A percentile compares a stretch with the other conserved stretches of the same genome.
phyloP scores from a whole-genome alignment of 1,140 invertebrate species.

The Drosophila littoralis region DNA sequence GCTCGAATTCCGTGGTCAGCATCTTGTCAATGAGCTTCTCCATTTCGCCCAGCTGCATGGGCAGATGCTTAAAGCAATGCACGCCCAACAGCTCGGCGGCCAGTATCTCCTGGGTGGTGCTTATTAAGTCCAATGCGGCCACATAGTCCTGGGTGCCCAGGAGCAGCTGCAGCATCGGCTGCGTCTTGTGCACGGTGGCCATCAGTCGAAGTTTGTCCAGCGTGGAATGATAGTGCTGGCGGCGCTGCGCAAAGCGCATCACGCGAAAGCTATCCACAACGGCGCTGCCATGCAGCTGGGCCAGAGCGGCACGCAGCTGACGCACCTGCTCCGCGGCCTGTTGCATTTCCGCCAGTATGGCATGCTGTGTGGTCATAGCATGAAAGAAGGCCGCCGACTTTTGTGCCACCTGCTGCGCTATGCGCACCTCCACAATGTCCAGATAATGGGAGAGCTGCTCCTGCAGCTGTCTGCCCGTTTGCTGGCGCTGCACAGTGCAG shows the following conservation, averaged over 20 bases:
- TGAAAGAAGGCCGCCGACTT: constrained; percentile 98
- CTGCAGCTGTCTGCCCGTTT: constrained; percentile 85
- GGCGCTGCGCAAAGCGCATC: constrained; percentile 88
- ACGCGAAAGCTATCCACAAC: constrained; percentile 93
- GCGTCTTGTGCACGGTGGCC: constrained; percentile 98
- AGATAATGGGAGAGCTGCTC: constrained; percentile 95
- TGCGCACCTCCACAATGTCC: constrained; percentile 97
- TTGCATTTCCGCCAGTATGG: constrained; percentile 94
- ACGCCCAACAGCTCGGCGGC: constrained; percentile 94
- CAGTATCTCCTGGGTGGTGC: constrained; percentile 97
- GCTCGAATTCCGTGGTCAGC: constrained; percentile 97
- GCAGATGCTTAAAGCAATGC: constrained; percentile 97
- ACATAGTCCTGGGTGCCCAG: constrained; percentile 98
- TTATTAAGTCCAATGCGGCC: constrained; percentile 97
- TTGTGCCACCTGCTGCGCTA: constrained; percentile 96
- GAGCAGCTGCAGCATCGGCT: constrained; percentile 97
- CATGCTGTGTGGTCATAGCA: constrained; percentile 98
- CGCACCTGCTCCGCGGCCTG: constrained; percentile 92
- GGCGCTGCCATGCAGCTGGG: constrained; percentile 90
- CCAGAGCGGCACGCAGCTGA: constrained; percentile 89
- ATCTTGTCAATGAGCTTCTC: constrained; percentile 98
- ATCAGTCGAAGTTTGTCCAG: constrained; percentile 94
- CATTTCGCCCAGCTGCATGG: constrained; percentile 98
- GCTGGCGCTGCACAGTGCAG: constrained; percentile 72
- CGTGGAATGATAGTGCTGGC: constrained; percentile 87